Base-by-base conservation (phyloP, 2,888 invertebrate species). In the Calameuta pallipes region DNA sequence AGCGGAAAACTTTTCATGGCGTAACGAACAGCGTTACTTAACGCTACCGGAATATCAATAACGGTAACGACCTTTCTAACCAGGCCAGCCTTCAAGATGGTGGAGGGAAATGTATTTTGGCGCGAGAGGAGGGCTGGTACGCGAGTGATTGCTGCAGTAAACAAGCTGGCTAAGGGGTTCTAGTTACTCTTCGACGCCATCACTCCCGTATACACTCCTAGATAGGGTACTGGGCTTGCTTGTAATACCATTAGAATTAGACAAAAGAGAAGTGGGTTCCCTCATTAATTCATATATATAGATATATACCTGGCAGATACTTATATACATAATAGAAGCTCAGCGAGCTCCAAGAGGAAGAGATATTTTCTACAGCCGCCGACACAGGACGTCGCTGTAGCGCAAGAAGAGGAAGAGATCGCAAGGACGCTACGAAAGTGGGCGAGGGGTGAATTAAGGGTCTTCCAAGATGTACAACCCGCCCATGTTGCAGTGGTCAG, bases 401-500 rank as follows among this genome's bases (percentile, higher is more conserved):
- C 9, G 23, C 6, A 41, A 33, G 76, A 74, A 74, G 73, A 56
- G 76, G 69, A 76, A 74, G 76, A 80, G 69, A 34, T 80, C 79
- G 78, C 76, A 77, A 78, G 78, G 79, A 79, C 76, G 75, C 70
- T 74, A 73, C 74, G 78, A 77, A 74, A 69, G 79, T 74, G 76
- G 69, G 74, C 73, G 77, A 75, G 74, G 74, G 70, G 74, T 75
- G 76, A 80, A 76, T 77, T 75, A 75, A 23, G 56, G 23, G 9
- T 56, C 56, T 6, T 15, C 9, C 23, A 56, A 56, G 23, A 56
- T 23, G 56, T 56, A 56, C 56, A 15, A 23, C 1, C 9, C 9
- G 56, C 9, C 6, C 56, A 56, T 56, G 71, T n/a, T 13, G 30
- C 71, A 3, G 71, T 71, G 71, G 71, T 71, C 71, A 23, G 13